Evolutionary conservation across 2,797 vertebrate species (phyloP).

Genomic region (Sebastes itinus): DNA sequence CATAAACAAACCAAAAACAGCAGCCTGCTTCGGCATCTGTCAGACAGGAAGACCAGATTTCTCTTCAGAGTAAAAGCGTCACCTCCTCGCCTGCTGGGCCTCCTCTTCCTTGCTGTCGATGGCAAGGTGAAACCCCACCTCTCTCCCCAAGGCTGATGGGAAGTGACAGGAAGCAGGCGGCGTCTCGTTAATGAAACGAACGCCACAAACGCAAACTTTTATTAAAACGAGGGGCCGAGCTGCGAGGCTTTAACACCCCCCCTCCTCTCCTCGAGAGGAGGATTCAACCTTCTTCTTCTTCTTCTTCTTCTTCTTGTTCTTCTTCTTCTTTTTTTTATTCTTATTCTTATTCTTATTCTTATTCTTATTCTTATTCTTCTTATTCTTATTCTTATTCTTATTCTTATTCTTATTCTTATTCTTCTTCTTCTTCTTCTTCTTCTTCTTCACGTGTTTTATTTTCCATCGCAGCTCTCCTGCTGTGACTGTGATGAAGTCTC

Average conservation of each 20-base stretch:
- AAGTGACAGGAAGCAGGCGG: constrained; percentile 30
- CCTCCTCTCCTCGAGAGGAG: accelerated
- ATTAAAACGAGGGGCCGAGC: background rate
- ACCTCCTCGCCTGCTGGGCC: too few species aligned
- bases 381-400: too few species aligned
- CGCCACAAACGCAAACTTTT: background rate
- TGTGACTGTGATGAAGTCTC: background rate
- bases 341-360: too few species aligned
- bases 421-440: too few species aligned
- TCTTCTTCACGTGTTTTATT: background rate
- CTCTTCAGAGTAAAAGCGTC: background rate
- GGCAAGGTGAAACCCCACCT: background rate
- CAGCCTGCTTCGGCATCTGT: background rate
- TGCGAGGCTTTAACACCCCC: too few species aligned
- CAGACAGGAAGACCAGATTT: background rate
- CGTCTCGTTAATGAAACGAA: background rate
- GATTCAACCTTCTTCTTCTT: too few species aligned
- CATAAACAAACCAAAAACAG: background rate
- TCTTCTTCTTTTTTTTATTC: too few species aligned
- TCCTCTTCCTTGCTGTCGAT: background rate
- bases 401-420: too few species aligned
- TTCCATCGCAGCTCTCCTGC: background rate
- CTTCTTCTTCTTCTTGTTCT: too few species aligned
- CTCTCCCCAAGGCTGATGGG: constrained; percentile 50
- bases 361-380: too few species aligned